phyloP scores from a whole-genome alignment of 2,888 invertebrate species.

The Tortricodes alternella region DNA sequence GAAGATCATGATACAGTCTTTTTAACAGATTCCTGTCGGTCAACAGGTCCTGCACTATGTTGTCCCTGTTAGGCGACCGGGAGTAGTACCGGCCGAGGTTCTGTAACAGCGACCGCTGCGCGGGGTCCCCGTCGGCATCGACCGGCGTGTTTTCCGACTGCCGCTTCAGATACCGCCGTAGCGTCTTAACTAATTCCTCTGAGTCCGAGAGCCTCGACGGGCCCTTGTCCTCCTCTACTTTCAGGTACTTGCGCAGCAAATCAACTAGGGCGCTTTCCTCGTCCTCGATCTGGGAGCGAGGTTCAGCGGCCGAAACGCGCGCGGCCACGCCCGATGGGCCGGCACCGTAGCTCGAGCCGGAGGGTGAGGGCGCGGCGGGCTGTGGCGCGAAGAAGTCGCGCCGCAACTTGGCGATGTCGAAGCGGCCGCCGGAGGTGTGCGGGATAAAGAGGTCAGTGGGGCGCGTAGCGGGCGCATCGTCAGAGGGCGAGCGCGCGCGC shows the following conservation, averaged over 20 bases:
- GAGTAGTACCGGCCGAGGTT: slow-evolving; percentile 87
- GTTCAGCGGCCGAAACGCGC: slow-evolving; percentile 55
- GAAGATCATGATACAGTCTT: slow-evolving; percentile 87
- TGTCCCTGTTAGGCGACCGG: slow-evolving; percentile 85
- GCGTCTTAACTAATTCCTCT: slow-evolving; percentile 84
- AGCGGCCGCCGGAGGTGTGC: slow-evolving; percentile 84
- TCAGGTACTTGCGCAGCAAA: slow-evolving; percentile 86
- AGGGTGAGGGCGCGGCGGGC: slow-evolving; percentile 71
- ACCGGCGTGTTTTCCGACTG: slow-evolving; percentile 61
- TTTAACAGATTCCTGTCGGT: slow-evolving; percentile 88
- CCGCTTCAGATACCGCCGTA: slow-evolving; percentile 82
- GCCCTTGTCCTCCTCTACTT: slow-evolving; percentile 79
- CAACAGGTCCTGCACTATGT: slow-evolving; percentile 87
- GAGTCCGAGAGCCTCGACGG: slow-evolving; percentile 77
- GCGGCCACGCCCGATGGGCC: slow-evolving; percentile 66
- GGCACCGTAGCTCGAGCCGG: slow-evolving; percentile 62
- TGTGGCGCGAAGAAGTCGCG: slow-evolving; percentile 85
- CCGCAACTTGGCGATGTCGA: slow-evolving; percentile 86
- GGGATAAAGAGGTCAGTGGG: slow-evolving; percentile 74
- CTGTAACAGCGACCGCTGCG: slow-evolving; percentile 83
- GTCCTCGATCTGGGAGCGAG: slow-evolving; percentile 48
- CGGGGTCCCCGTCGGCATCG: slow-evolving; percentile 59
- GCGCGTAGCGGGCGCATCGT: slow-evolving; percentile 81
- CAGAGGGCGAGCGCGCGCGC: slow-evolving; percentile 85
- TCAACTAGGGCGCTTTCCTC: slow-evolving; percentile 84